A percentile compares a stretch with the other conserved stretches of the same genome.
Evolutionary conservation across 2,113 vertebrate genomes (phyloP).

Genomic region (Melospiza melodia): DNA sequence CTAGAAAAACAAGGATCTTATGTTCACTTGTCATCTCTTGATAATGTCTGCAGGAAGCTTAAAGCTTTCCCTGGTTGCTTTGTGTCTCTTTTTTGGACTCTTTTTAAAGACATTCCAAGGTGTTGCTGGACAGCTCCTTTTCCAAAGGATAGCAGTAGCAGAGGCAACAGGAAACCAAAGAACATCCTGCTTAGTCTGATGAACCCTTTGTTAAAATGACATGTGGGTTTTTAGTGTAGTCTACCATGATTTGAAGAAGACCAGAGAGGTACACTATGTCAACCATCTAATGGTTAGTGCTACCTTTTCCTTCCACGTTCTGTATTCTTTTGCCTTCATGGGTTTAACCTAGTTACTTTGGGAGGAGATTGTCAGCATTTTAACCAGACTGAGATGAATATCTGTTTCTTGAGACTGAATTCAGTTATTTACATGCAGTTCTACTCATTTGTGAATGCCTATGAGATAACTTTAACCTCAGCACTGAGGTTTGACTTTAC

Average conservation of each 20-base stretch:
- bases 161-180: background rate
- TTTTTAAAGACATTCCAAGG: background rate
- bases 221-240: background rate
- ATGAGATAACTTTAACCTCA: background rate
- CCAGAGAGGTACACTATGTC: background rate
- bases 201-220: background rate
- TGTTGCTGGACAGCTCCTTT: conserved; percentile 61
- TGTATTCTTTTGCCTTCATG: background rate
- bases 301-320: background rate
- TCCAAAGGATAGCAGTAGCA: background rate
- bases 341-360: background rate
- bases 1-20: background rate
- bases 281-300: background rate
- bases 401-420: background rate
- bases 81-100: background rate
- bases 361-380: background rate
- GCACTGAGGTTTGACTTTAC: background rate
- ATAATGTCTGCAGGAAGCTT: background rate
- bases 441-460: background rate
- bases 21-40: background rate
- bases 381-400: background rate
- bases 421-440: background rate
- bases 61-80: background rate
- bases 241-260: background rate
- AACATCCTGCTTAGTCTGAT: background rate